Evolutionary conservation across 2,113 vertebrate genomes (phyloP), one percentile per base, ranked within the genome.

Genomic region (Tupaia tana): DNA sequence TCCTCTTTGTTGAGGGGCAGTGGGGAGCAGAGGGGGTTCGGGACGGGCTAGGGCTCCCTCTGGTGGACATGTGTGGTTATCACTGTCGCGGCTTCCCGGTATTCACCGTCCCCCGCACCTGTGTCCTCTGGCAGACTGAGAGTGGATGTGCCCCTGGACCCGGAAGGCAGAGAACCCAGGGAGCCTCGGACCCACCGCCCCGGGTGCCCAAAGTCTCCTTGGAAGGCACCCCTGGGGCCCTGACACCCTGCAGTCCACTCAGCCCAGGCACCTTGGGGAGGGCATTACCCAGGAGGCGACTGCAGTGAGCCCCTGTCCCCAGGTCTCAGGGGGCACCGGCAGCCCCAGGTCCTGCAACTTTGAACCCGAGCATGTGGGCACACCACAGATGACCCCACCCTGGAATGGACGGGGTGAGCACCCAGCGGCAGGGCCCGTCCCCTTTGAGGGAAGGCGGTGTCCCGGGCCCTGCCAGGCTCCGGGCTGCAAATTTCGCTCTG

Each of bases 161-260:
- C 10, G 12, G 12, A 29, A 9, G 11, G 25, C 22, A n/a, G 77
- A 11, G 64, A 64, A 56, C 71, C 4, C 1, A 22, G 25, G 29
- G 31, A 7, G 4, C 1, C 0, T 1, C 19, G 3, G 0, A 27
- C 29, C 11, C 11, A 29, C 24, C 18, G 13, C 6, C 6, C 13
- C 2, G 12, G 12, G 61, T 0, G 0, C 31, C 70, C 0, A 63
- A 9, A 0, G 25, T 22, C 31, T 77, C 5, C 0, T 1, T 0
- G 2, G 2, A 0, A 7, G n/a, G 24, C 13, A 2, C 61, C 59
- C 12, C 5, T 12, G 9, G 66, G 25, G 15, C 6, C 0, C n/a
- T 20, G 1, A 43, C 1, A 56, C 18, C 79, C 7, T 0, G 6
- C 34, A 61, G 54, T 29, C 34, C n/a, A 25, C 58, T 27, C 66